Evolutionary conservation across 2,888 invertebrate genomes (phyloP).

Genomic region (Tetheella fluctuosa): DNA sequence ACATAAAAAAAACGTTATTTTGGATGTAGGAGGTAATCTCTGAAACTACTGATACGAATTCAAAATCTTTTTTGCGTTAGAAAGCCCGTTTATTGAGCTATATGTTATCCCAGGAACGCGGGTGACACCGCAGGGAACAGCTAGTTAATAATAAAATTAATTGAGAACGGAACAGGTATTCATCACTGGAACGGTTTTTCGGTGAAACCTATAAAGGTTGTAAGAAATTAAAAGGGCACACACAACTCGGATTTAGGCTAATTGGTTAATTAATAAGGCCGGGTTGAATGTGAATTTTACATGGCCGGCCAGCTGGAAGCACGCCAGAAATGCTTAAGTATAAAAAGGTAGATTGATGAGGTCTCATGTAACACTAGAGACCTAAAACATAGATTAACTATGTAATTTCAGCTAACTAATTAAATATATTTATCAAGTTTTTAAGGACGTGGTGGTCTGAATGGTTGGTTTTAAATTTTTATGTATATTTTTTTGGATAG

Average conservation of each 20-base stretch:
- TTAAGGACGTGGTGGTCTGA: not conserved
- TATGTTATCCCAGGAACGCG: too few species aligned
- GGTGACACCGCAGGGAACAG: too few species aligned
- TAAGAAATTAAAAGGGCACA: slow-evolving; percentile 72
- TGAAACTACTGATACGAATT: too few species aligned
- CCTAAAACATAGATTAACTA: slow-evolving; percentile 12
- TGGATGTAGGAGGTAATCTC: too few species aligned
- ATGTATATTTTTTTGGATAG: too few species aligned
- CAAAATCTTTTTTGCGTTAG: too few species aligned
- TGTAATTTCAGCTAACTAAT: slow-evolving; percentile 9
- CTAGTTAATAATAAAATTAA: slow-evolving; percentile 55
- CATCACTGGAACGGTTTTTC: slow-evolving; percentile 56
- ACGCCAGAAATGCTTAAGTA: slow-evolving; percentile 63
- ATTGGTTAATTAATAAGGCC: slow-evolving; percentile 81
- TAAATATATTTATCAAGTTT: slow-evolving; percentile 3
- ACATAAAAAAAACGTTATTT: slow-evolving; percentile 24
- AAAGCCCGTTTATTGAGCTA: too few species aligned
- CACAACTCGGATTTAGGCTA: slow-evolving; percentile 69
- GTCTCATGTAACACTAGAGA: slow-evolving; percentile 25
- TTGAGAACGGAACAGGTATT: slow-evolving; percentile 53
- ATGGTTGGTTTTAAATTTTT: not conserved
- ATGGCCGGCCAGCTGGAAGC: slow-evolving; percentile 66
- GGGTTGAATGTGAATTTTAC: slow-evolving; percentile 62
- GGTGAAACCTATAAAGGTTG: slow-evolving; percentile 56
- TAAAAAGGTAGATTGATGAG: slow-evolving; percentile 66